phyloP scores from a whole-genome alignment of 2,888 invertebrate species.

The Lapara coniferarum region DNA sequence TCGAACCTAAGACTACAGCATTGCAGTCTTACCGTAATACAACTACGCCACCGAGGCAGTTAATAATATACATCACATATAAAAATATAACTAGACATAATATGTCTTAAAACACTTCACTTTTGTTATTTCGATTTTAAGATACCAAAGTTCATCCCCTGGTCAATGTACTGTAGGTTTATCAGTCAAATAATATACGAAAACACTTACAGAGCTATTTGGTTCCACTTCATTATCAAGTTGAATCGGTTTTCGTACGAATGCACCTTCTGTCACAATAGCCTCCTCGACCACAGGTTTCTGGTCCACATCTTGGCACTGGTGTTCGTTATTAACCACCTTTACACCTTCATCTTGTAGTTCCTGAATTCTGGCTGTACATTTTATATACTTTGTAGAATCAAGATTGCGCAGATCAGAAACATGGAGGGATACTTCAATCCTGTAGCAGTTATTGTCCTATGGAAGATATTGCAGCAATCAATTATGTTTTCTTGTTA shows the following conservation, averaged over 20 bases:
- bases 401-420: conserved; percentile 51
- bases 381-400: conserved; percentile 54
- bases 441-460: conserved; percentile 55
- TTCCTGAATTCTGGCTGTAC: conserved; percentile 59
- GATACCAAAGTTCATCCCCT: not conserved
- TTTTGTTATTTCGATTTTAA: not conserved
- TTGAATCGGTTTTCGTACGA: conserved; percentile 53
- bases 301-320: conserved; percentile 50
- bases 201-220: conserved; percentile 59
- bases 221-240: conserved; percentile 72
- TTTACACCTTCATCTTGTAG: conserved; percentile 46
- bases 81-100: too few species aligned
- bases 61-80: too few species aligned
- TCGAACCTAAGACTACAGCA: too few species aligned
- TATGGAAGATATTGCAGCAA: conserved; percentile 44
- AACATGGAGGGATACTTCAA: conserved; percentile 60
- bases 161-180: not conserved
- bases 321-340: conserved; percentile 49
- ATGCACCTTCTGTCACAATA: conserved; percentile 38
- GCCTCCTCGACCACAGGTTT: conserved; percentile 39
- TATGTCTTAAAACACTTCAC: too few species aligned
- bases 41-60: too few species aligned
- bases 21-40: too few species aligned
- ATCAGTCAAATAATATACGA: not conserved
- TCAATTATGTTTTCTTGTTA: not conserved